These are phyloP conservation scores for Heliconius sara DNA, from an alignment of 2,888 invertebrate genomes.

Conservation along the genomic window DNA sequence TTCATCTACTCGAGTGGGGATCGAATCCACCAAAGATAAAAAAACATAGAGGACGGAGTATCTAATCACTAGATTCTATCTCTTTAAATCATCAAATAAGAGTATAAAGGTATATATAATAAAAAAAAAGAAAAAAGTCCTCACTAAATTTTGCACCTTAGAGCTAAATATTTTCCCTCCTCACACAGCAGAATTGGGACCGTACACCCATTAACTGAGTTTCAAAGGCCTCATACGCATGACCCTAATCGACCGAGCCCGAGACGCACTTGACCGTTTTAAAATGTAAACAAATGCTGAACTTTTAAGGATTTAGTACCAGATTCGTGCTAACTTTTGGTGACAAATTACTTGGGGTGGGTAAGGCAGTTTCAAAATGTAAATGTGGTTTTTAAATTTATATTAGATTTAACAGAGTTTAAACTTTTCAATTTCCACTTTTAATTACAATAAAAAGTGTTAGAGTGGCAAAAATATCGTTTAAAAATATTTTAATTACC, in stretches of 20 bases:
- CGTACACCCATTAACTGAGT: slow-evolving; percentile 40
- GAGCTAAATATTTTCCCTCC: background rate
- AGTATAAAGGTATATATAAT: background rate
- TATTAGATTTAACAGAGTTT: background rate
- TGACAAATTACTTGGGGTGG: slow-evolving; percentile 4
- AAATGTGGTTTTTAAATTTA: background rate
- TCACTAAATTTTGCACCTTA: background rate
- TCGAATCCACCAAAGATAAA: no score
- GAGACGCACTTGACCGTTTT: slow-evolving; percentile 45
- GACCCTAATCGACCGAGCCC: slow-evolving; percentile 44
- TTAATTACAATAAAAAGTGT: no score
- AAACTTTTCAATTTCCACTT: no score
- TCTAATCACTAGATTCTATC: no score
- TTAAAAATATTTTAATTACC: no score
- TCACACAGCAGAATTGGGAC: slow-evolving; percentile 25
- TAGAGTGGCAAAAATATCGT: no score
- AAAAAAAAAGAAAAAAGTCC: background rate
- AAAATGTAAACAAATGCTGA: slow-evolving; percentile 43
- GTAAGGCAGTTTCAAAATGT: background rate
- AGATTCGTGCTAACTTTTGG: slow-evolving; percentile 17
- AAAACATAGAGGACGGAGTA: no score
- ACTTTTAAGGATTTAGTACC: slow-evolving; percentile 30
- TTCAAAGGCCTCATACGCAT: slow-evolving; percentile 40
- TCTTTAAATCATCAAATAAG: no score
- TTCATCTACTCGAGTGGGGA: no score